These are phyloP conservation scores for Apteryx mantelli DNA, from an alignment of 2,113 vertebrate species.

Conservation along the genomic window DNA sequence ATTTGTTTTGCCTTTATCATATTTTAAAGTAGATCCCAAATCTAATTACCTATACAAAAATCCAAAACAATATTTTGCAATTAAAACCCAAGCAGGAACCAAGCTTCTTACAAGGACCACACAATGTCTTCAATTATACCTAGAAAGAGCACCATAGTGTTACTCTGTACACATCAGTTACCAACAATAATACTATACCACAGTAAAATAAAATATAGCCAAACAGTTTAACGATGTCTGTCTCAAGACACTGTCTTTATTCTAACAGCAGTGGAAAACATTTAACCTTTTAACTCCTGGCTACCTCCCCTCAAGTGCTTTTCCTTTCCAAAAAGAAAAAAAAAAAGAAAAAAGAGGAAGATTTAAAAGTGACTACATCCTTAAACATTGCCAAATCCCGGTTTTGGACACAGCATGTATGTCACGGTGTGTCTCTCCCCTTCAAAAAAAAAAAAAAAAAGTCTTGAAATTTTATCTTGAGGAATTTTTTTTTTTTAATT, in stretches of 20 bases:
- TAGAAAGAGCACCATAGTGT: conserved; percentile 60
- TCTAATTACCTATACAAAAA: conserved; percentile 50
- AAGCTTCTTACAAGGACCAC: conserved; percentile 50
- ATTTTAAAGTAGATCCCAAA: conserved; percentile 24
- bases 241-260: conserved; percentile 15
- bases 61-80: conserved; percentile 51
- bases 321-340: background rate
- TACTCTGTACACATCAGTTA: conserved; percentile 64
- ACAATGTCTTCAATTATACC: conserved; percentile 64
- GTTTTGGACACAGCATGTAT: background rate
- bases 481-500: background rate
- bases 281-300: conserved; percentile 48
- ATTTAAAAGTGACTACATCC: background rate
- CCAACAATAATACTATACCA: conserved; percentile 59
- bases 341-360: background rate
- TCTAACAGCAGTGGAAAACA: conserved; percentile 19
- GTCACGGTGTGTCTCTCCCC: fast-evolving
- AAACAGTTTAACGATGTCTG: conserved; percentile 51
- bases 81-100: conserved; percentile 50
- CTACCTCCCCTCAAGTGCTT: background rate
- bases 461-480: background rate
- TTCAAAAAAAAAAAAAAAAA: too few relatives aligned
- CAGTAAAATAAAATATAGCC: conserved; percentile 46
- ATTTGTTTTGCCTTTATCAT: conserved; percentile 34
- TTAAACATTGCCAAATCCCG: background rate